Percentiles rank a stretch among this genome's conserved stretches.
phyloP scores from a whole-genome alignment of 2,888 invertebrate species.

The Phymatocera aterrima region DNA sequence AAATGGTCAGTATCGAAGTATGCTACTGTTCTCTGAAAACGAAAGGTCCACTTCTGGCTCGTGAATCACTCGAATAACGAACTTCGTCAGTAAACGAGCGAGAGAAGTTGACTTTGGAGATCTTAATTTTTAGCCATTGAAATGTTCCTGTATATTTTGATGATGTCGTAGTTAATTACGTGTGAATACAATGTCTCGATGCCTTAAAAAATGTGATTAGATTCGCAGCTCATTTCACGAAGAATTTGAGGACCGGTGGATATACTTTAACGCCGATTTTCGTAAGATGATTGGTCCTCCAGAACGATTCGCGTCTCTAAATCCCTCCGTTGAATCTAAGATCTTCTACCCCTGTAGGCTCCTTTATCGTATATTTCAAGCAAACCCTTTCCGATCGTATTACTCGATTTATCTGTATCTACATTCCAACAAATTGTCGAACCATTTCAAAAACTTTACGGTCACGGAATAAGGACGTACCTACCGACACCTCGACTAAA shows the following conservation, averaged over 20 bases:
- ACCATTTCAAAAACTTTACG: conserved; percentile 2
- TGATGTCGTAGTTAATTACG: neutral
- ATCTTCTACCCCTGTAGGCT: conserved; percentile 6
- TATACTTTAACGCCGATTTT: conserved; percentile 4
- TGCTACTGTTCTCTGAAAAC: neutral
- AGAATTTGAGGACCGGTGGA: neutral
- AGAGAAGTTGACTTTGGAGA: neutral
- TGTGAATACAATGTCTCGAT: too few species aligned
- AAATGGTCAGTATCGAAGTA: neutral
- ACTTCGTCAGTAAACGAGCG: neutral
- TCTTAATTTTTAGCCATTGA: neutral
- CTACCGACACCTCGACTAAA: neutral
- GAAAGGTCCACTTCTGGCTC: neutral
- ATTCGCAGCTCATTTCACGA: neutral
- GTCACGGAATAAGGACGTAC: neutral
- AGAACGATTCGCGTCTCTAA: conserved; percentile 12
- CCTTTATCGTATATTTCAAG: conserved; percentile 22
- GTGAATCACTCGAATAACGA: neutral
- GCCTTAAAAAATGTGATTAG: neutral
- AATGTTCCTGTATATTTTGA: neutral
- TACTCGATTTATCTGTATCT: conserved; percentile 23
- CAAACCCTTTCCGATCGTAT: neutral
- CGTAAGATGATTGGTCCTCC: conserved; percentile 18
- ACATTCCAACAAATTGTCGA: neutral
- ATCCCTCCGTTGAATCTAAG: conserved; percentile 4